Evolutionary conservation across 2,113 vertebrate genomes (phyloP).

Genomic region (Pelusios castaneus): DNA sequence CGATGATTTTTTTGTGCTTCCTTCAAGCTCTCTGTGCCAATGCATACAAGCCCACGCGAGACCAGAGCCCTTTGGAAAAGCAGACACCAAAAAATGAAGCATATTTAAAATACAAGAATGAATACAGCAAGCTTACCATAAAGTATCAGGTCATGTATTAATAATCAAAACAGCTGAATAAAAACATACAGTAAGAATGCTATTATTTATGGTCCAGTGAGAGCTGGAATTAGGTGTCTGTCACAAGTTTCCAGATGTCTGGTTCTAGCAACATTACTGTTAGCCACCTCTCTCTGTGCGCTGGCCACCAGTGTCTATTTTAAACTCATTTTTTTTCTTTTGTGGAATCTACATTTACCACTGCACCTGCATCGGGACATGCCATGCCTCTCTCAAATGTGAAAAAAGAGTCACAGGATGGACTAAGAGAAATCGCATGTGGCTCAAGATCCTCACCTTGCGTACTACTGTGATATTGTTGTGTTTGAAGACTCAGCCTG

Average conservation of each 20-base stretch:
- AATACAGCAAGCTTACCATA: slow-evolving; percentile 21
- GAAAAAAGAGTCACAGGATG: neutral
- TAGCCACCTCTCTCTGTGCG: neutral
- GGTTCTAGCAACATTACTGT: neutral
- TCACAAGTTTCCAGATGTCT: neutral
- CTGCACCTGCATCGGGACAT: neutral
- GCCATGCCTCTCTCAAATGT: neutral
- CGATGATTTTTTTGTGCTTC: neutral
- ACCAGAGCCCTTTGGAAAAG: fast-evolving
- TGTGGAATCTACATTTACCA: neutral
- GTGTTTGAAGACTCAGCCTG: neutral
- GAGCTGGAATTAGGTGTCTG: neutral
- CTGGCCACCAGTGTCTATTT: neutral
- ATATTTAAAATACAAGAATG: neutral
- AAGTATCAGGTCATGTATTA: neutral
- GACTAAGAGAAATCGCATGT: neutral
- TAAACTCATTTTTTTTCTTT: neutral
- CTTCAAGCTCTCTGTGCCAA: fast-evolving
- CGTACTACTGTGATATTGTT: neutral
- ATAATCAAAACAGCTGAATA: neutral
- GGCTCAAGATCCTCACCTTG: neutral
- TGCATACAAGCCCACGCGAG: neutral
- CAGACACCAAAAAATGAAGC: neutral
- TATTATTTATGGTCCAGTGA: neutral
- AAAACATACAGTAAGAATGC: neutral